Evolutionary conservation across 2,888 invertebrate genomes (phyloP).

Genomic region (Physocephala rufipes): DNA sequence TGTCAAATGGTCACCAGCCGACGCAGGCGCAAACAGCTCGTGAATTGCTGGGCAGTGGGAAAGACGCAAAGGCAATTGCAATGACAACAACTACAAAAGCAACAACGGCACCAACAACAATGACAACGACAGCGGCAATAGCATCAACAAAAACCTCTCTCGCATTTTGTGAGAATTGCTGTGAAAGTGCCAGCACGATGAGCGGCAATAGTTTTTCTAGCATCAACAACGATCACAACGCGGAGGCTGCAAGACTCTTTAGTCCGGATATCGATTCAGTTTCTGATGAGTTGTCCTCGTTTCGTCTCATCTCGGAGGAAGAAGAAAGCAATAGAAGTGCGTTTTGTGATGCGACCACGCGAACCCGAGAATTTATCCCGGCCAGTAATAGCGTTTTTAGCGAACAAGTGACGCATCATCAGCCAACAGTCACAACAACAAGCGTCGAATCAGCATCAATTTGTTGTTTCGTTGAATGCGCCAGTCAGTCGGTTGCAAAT

Average conservation of each 20-base stretch:
- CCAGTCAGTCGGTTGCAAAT: constrained; percentile 20
- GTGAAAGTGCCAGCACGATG: constrained; percentile 48
- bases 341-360: constrained; percentile 7
- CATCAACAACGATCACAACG: constrained; percentile 23
- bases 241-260: constrained; percentile 51
- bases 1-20: constrained; percentile 17
- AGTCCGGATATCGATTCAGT: constrained; percentile 58
- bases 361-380: too few species aligned
- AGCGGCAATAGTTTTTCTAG: constrained; percentile 26
- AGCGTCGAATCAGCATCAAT: constrained; percentile 52
- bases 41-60: constrained; percentile 9
- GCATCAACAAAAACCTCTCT: constrained; percentile 53
- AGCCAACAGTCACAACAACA: constrained; percentile 40
- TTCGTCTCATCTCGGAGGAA: constrained; percentile 61
- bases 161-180: constrained; percentile 57
- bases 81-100: constrained; percentile 36
- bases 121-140: constrained; percentile 15
- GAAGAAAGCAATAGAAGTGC: constrained; percentile 47
- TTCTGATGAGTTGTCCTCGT: constrained; percentile 60
- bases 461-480: constrained; percentile 57
- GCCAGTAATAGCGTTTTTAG: constrained; percentile 46
- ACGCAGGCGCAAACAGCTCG: constrained; percentile 33
- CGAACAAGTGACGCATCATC: constrained; percentile 62
- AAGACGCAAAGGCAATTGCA: constrained; percentile 36
- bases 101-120: constrained; percentile 33